Percentiles rank a stretch among this genome's conserved stretches.
Conservation (phyloP, 2,113 vertebrate genomes). For the Gymnorhina tibicen region DNA sequence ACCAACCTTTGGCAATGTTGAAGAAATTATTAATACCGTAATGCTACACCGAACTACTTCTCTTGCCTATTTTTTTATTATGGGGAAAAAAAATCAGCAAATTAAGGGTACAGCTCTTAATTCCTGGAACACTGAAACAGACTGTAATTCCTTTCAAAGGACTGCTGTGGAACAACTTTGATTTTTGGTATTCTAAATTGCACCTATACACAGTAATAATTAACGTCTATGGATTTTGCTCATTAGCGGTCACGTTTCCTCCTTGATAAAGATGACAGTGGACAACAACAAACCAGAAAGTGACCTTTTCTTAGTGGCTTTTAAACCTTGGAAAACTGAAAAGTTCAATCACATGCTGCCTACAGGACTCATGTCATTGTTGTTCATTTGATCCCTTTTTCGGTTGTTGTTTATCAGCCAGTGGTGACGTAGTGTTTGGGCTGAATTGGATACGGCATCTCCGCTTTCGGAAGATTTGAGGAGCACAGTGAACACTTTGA, state of each 20-base stretch:
- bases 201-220: constrained; percentile 53
- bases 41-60: constrained; percentile 62
- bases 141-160: constrained; percentile 71
- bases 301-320: constrained; percentile 72
- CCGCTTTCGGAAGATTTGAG: constrained; percentile 53
- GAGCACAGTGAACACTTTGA: constrained; percentile 44
- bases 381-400: constrained; percentile 35
- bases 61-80: constrained; percentile 66
- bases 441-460: constrained; percentile 66
- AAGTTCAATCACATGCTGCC: constrained; percentile 72
- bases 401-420: constrained; percentile 41
- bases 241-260: constrained; percentile 56
- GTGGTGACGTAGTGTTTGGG: constrained; percentile 57
- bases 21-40: constrained; percentile 62
- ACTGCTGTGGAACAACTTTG: constrained; percentile 65
- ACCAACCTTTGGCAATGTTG: constrained; percentile 52
- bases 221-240: constrained; percentile 51
- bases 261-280: constrained; percentile 63
- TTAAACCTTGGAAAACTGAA: constrained; percentile 63
- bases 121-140: constrained; percentile 63
- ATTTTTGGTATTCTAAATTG: constrained; percentile 61
- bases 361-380: constrained; percentile 68
- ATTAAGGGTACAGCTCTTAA: constrained; percentile 57
- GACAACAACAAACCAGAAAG: constrained; percentile 72
- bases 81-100: constrained; percentile 39